Evolutionary conservation across 2,888 invertebrate species (phyloP).

Genomic region (Diplolepis rosae): DNA sequence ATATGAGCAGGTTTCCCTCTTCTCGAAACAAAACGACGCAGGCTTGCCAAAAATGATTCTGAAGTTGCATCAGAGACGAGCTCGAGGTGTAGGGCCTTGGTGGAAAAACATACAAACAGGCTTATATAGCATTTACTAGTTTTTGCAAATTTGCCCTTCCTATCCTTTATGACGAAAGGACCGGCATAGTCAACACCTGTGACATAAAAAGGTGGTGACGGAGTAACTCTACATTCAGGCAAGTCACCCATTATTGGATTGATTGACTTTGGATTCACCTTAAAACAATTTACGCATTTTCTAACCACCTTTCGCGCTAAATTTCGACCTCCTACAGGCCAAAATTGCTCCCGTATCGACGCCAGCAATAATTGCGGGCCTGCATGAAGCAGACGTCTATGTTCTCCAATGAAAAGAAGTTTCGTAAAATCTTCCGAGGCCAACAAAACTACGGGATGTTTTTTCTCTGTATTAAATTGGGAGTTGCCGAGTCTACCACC

Average conservation of each 20-base stretch:
- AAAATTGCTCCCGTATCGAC: no score
- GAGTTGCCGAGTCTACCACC: no score
- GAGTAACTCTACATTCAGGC: slow-evolving; percentile 32
- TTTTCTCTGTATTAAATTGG: no score
- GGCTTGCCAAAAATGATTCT: slow-evolving; percentile 10
- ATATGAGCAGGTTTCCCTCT: slow-evolving; percentile 29
- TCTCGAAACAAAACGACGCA: slow-evolving; percentile 31
- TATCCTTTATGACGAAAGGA: slow-evolving; percentile 31
- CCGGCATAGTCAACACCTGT: slow-evolving; percentile 37
- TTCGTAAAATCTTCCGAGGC: no score
- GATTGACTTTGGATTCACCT: no score
- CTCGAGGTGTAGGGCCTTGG: slow-evolving; percentile 32
- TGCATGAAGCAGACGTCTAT: no score
- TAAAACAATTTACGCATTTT: no score
- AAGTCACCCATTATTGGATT: slow-evolving; percentile 32
- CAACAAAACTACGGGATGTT: no score
- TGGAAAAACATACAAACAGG: slow-evolving; percentile 32
- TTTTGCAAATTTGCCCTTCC: slow-evolving; percentile 17
- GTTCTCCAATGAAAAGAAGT: no score
- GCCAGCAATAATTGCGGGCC: no score
- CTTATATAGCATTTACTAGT: slow-evolving; percentile 25
- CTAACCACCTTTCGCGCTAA: no score
- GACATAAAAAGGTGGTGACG: slow-evolving; percentile 24
- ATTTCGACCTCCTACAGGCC: no score
- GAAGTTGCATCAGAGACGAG: slow-evolving; percentile 27